Evolutionary conservation across 2,888 invertebrate genomes (phyloP), one percentile per base, ranked within the genome.

Genomic region (Acleris emargana): DNA sequence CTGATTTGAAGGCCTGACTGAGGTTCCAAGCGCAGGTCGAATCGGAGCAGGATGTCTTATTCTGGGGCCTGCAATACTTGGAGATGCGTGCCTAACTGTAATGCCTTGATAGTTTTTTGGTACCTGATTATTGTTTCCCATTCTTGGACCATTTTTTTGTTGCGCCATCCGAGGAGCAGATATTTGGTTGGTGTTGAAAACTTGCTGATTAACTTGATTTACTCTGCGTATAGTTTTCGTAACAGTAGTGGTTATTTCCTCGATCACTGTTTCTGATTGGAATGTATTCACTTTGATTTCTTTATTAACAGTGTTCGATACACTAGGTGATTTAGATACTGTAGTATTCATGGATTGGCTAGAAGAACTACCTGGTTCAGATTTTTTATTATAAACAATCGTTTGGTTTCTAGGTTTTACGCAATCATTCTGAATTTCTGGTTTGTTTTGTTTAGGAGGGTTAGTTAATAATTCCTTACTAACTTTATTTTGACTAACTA

Each of bases 181-280:
- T n/a, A 71, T 74, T 68, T 85, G 83, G 58, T 68, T 77, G 51
- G 75, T 71, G 70, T 79, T 85, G 69, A 79, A 81, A 38, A 86
- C 74, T 76, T 88, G 84, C 75, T 90, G 87, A 67, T 89, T 88
- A 22, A 82, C 84, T 75, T 90, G 88, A 70, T 90, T 91, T 0
- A 91, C 85, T 20, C 89, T 91, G 74, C 90, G 84, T 69, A 92
- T 87, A 9, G 91, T 92, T 83, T 91, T 91, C 9, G 92, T 92
- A 3, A 92, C 91, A 38, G 92, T 92, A 57, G 91, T 91, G 6
- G 91, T 92, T 43, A 92, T 86, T 81, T 92, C 92, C 81, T 92
- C 83, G 69, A 91, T 88, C 17, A 91, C 82, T 42, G 91, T 92
- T 73, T 91, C 79, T 0, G 89, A 86, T 78, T 91, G 86, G 78